These are phyloP conservation scores for Lepidocyrtoides sp. DNA, from an alignment of 2,888 invertebrate genomes.

Conservation along the genomic window DNA sequence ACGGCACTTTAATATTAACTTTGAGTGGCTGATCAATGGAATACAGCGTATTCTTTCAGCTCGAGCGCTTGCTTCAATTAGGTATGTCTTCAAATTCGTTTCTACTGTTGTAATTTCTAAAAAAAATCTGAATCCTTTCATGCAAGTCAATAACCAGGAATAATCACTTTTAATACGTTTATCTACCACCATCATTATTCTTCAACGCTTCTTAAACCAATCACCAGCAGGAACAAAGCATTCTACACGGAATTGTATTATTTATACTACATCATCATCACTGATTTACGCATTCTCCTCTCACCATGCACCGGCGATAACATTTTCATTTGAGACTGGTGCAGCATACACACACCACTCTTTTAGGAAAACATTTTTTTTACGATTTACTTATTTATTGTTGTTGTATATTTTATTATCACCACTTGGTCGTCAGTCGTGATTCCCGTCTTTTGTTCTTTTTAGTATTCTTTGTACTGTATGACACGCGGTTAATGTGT, in stretches of 20 bases:
- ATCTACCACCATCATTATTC: background rate
- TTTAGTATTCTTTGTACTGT: background rate
- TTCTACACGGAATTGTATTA: too few relatives aligned
- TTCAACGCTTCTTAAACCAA: too few relatives aligned
- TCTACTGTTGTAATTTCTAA: background rate
- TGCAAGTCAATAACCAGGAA: background rate
- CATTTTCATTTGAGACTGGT: background rate
- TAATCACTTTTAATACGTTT: conserved; percentile 3
- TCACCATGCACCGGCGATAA: conserved; percentile 28
- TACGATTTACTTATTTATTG: conserved; percentile 35
- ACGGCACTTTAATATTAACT: too few relatives aligned
- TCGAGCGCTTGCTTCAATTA: too few relatives aligned
- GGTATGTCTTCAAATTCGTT: background rate
- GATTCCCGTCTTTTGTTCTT: conserved; percentile 23
- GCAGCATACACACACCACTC: background rate
- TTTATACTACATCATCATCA: conserved; percentile 15
- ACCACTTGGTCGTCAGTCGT: background rate
- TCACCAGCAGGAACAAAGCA: background rate
- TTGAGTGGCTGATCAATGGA: too few relatives aligned
- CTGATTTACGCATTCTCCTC: conserved; percentile 37
- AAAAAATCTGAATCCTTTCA: background rate
- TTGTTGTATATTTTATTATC: conserved; percentile 26
- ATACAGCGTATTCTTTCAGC: too few relatives aligned
- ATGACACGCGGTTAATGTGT: background rate
- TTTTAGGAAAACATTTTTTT: background rate